phyloP scores from a whole-genome alignment of 2,113 vertebrate species.

The Cyanoliseus patagonus region DNA sequence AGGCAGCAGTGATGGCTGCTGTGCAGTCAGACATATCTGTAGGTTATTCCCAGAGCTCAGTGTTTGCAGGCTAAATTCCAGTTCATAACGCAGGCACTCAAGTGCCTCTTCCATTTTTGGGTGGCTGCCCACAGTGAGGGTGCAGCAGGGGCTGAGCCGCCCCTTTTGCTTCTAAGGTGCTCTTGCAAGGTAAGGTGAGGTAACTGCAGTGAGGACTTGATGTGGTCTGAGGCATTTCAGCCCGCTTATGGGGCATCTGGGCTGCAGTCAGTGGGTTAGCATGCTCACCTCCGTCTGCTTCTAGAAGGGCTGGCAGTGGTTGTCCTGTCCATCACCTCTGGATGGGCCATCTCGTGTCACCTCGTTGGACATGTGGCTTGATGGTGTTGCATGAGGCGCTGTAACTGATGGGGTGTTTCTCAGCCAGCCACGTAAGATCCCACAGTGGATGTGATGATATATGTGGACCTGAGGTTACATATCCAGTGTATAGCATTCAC shows the following conservation, averaged over 20 bases:
- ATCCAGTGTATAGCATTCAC: fast-evolving
- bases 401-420: background rate
- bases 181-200: background rate
- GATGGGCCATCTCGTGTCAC: background rate
- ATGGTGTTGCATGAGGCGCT: background rate
- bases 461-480: fast-evolving
- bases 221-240: background rate
- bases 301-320: background rate
- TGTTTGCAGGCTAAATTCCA: background rate
- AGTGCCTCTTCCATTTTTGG: background rate
- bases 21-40: background rate
- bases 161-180: background rate
- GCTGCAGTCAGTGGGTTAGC: background rate
- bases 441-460: background rate
- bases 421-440: background rate
- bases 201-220: background rate
- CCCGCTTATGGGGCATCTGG: too few relatives aligned
- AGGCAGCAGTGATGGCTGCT: background rate
- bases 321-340: background rate
- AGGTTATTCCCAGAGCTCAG: background rate
- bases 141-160: background rate
- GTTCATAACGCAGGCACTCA: background rate
- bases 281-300: fast-evolving
- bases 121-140: background rate
- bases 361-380: fast-evolving